Base-by-base conservation (phyloP, 2,888 invertebrate genomes). In the Nebria salina region DNA sequence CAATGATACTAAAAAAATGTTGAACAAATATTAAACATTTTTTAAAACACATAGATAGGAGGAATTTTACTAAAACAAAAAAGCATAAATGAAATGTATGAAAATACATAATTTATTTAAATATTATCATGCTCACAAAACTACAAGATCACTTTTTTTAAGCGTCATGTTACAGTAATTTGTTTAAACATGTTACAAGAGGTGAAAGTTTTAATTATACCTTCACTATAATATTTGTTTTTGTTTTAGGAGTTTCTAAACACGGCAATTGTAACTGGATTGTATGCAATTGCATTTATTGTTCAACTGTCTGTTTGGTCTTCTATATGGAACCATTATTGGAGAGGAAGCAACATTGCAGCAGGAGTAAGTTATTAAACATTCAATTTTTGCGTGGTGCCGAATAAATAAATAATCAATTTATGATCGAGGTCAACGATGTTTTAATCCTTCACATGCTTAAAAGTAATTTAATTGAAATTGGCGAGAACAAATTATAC, bases 231-330 rank as follows among this genome's bases (percentile, higher is more conserved):
- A 41, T 75, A 9, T 81, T 15, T 83, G 70, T 83, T 65, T 54
- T 82, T 82, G 83, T 92, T 92, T 84, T 90, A 97, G 97, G 97
- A 97, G 90, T 89, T 96, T 85, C 89, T 96, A 82, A 95, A 96
- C 87, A 95, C 95, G 11, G 92, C 90, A 64, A 89, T 95, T 83
- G 91, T 93, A 85, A 91, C 95, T 0, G 86, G 94, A 25, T 89
- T 95, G 84, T 96, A 96, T 88, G 90, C 93, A 84, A 93, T 95
- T 84, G 96, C 94, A 1, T 95, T 95, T 89, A 94, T 97, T 84
- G 93, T 95, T 34, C 94, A 96, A 87, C 91, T 97, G 84, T 91
- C 94, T 0, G 90, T 91, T 25, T 93, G 93, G 90, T 88, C 91
- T 3, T 89, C 89, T 83, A 72, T 84, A 4, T 83, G 83, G 8